phyloP scores from a whole-genome alignment of 2,797 vertebrate species.

The Onychomys leucogaster region DNA sequence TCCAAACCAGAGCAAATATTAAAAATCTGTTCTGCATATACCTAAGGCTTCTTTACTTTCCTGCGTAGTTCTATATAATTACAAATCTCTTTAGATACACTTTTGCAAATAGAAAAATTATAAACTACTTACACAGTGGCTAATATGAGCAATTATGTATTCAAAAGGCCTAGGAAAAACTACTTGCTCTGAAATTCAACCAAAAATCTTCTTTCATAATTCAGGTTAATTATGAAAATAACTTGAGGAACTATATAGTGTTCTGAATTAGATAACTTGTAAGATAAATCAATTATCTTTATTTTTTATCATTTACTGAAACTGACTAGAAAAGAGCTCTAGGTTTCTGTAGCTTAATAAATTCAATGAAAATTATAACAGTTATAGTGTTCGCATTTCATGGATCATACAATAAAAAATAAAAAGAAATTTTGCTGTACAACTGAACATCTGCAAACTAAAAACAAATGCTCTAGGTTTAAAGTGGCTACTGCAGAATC shows the following conservation, averaged over 20 bases:
- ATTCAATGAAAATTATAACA: neutral
- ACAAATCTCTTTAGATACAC: neutral
- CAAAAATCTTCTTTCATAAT: neutral
- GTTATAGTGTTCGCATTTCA: neutral
- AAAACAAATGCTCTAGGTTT: neutral
- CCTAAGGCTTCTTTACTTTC: neutral
- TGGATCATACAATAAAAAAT: neutral
- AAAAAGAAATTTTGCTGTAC: neutral
- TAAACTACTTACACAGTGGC: neutral
- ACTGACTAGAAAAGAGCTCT: neutral
- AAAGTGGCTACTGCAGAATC: neutral
- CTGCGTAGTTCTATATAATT: neutral
- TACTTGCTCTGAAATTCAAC: neutral
- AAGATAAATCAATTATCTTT: neutral
- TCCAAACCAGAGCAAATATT: neutral
- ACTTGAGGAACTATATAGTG: neutral
- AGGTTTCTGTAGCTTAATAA: slow-evolving; percentile 4
- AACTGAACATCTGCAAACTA: neutral
- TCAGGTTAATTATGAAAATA: neutral
- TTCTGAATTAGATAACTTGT: neutral
- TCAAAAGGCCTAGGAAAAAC: neutral
- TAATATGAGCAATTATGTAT: neutral
- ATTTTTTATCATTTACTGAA: neutral
- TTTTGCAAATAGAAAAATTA: neutral
- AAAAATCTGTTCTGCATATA: neutral